Base-by-base conservation (phyloP, 2,113 vertebrate species). In the Prietella phreatophila region DNA sequence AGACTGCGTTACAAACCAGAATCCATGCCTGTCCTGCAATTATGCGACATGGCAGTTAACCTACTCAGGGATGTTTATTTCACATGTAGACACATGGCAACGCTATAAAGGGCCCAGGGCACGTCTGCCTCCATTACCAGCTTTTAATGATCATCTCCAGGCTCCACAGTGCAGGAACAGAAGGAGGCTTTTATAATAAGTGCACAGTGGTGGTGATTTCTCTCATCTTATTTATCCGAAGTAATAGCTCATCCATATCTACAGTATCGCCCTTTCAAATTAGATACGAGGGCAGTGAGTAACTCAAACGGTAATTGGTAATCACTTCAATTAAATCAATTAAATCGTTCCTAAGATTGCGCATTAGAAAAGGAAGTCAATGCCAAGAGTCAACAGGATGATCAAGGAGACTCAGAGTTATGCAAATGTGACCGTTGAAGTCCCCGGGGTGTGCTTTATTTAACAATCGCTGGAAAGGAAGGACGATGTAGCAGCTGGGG, bases 151-250 rank as follows among this genome's bases (percentile, higher is more conserved):
- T 84, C 53, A 82, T 55, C 83, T 63, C 11, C 71, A 69, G 60
- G 22, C 42, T 53, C 56, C n/a, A 33, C 14, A 9, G 76, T 50
- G 61, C 63, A 67, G 80, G 39, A 86, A 33, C 25, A 79, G 47
- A 30, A 13, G 22, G 61, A 82, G 76, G 56, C n/a, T 58, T 86
- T 89, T 85, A 84, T 88, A 78, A 82, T 87, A 90, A 82, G 89
- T 90, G 76, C 63, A 88, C 39, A 67, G 22, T 47, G 79, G 11
- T 39, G 79, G 11, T 81, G 15, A 56, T 80, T 65, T 63, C 39
- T 50, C 50, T 84, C 84, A 1, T 39, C 14, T 11, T 86, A 13
- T 47, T 65, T 63, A 56, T n/a, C n/a, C 20, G 15, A 56, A 33
- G 76, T 80, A 55, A 56, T 33, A 81, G 53, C n/a, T 56, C 30